Evolutionary conservation across 1,140 invertebrate genomes (phyloP).

Genomic region (Capitella teleta): DNA sequence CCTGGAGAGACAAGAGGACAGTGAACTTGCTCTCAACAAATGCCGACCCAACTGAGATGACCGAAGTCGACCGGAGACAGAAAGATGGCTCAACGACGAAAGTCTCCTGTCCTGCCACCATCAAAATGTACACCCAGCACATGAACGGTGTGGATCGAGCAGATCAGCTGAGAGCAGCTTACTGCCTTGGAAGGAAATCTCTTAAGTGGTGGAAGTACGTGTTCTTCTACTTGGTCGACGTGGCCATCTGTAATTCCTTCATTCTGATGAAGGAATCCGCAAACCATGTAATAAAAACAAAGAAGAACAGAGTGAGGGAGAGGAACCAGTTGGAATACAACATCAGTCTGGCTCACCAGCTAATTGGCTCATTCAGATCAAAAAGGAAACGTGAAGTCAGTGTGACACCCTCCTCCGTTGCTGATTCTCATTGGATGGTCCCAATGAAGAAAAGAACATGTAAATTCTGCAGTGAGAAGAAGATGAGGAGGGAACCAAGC

Average conservation of each 20-base stretch:
- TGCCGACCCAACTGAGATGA: no score
- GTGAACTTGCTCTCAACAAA: no score
- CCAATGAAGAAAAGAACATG: neutral
- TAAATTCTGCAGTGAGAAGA: neutral
- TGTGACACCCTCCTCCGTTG: neutral
- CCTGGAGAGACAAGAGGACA: neutral
- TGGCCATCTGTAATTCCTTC: no score
- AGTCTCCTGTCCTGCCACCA: neutral
- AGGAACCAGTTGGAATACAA: no score
- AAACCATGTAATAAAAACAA: no score
- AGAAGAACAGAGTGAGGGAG: no score
- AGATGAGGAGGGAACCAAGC: neutral
- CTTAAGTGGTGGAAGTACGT: no score
- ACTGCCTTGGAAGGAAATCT: no score
- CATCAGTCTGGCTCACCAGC: neutral
- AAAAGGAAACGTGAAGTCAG: neutral
- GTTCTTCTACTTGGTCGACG: no score
- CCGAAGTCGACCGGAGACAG: neutral
- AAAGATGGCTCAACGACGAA: neutral
- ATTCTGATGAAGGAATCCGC: no score
- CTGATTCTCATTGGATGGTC: neutral
- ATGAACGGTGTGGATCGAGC: neutral
- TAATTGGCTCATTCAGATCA: neutral
- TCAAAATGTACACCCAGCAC: neutral
- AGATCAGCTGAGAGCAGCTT: neutral